A percentile compares a stretch with the other conserved stretches of the same genome.
These are phyloP conservation scores for Mimas tiliae DNA, from an alignment of 2,888 invertebrate species.

Conservation along the genomic window DNA sequence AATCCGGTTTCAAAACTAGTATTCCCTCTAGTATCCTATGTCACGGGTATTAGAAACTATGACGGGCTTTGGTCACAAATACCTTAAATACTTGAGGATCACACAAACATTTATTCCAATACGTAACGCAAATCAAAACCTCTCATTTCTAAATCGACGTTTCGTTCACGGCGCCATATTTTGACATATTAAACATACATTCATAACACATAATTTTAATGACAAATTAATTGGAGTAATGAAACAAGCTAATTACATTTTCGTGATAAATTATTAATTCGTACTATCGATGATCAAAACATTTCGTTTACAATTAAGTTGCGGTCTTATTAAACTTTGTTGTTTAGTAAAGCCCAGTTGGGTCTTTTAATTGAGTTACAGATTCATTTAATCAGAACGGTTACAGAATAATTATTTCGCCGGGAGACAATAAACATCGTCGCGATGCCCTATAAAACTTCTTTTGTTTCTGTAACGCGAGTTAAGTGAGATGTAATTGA, in stretches of 20 bases:
- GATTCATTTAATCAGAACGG: conserved; percentile 38
- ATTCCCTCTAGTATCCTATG: too few relatives aligned
- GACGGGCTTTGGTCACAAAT: too few relatives aligned
- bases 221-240: background rate
- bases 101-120: too few relatives aligned
- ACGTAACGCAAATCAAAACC: background rate
- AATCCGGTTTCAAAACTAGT: too few relatives aligned
- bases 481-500: conserved; percentile 47
- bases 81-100: too few relatives aligned
- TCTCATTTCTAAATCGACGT: background rate
- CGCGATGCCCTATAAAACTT: conserved; percentile 41
- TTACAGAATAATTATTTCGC: conserved; percentile 39
- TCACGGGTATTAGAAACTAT: too few relatives aligned
- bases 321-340: conserved; percentile 31
- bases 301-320: conserved; percentile 36
- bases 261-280: conserved; percentile 20
- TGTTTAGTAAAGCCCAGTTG: conserved; percentile 28
- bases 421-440: conserved; percentile 42
- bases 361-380: conserved; percentile 36
- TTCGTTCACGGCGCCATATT: background rate
- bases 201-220: background rate
- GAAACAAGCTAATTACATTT: background rate
- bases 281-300: conserved; percentile 32
- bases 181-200: background rate
- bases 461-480: conserved; percentile 36